Conservation (phyloP, 1,140 invertebrate genomes). For the Drosophila miranda region DNA sequence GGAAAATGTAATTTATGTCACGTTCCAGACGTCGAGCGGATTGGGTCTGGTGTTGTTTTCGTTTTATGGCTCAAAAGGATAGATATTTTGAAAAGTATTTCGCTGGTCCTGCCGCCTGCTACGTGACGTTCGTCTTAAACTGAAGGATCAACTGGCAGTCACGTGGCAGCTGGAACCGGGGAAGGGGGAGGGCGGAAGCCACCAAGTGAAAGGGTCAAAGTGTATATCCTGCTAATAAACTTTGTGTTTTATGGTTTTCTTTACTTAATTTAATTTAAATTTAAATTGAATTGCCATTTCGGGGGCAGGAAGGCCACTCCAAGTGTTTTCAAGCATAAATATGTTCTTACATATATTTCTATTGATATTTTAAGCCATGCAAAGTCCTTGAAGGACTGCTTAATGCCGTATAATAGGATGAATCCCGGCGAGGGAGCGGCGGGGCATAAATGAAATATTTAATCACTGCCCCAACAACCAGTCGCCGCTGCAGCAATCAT, state of each 20-base stretch:
- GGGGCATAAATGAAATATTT: constrained; percentile 37
- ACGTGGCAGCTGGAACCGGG: constrained; percentile 32
- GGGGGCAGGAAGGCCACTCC: background rate
- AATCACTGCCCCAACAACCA: constrained; percentile 25
- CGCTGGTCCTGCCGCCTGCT: constrained; percentile 14
- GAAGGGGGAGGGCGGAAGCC: no score
- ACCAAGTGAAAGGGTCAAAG: constrained; percentile 19
- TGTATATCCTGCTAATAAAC: constrained; percentile 48
- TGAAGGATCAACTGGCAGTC: constrained; percentile 48
- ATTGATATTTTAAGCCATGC: background rate
- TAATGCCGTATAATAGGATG: no score
- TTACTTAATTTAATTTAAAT: constrained; percentile 13
- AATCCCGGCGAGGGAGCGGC: background rate
- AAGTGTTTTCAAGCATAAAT: background rate
- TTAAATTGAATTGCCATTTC: constrained; percentile 27
- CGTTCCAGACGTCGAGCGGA: constrained; percentile 49
- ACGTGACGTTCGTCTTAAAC: constrained; percentile 73
- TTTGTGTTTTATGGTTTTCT: constrained; percentile 20
- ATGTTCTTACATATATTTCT: background rate
- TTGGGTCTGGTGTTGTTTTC: constrained; percentile 47
- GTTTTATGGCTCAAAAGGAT: constrained; percentile 38
- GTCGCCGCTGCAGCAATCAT: constrained; percentile 17
- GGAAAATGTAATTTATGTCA: constrained; percentile 66
- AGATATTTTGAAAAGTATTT: constrained; percentile 68
- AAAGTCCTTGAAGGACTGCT: no score